Base-by-base conservation (phyloP, 2,113 vertebrate species). In the Oxyura jamaicensis region DNA sequence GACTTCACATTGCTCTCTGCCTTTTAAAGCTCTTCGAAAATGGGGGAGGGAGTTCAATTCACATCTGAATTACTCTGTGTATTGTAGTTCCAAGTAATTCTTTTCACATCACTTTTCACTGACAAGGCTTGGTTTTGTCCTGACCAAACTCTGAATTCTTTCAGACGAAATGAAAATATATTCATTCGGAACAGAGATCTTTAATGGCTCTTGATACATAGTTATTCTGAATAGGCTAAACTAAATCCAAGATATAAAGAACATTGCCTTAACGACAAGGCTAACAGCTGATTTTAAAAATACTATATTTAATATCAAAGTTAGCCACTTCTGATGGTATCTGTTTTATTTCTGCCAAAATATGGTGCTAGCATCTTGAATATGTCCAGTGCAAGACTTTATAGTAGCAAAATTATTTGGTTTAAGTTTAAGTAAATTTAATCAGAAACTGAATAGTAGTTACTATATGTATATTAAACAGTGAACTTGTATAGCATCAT, bases 331-430 rank as follows among this genome's bases (percentile, higher is more conserved):
- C 62, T 73, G 87, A 94, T 83, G 67, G 75, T 68, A 82, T 88
- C 29, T 56, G 66, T 81, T 91, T 91, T 94, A 92, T 88, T 93
- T 88, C 88, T 97, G 95, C 63, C 82, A 94, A 96, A 94, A 95
- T 52, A 88, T 2, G 83, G 46, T 95, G 80, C 95, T 94, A 97
- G 73, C 95, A 97, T 97, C 95, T 97, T 96, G 93, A 97, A 84
- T 96, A 96, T 94, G 97, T 97, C 97, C 98, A 98, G 97, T 98
- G 98, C 97, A 98, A 98, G 98, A 98, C 97, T 98, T 97, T 78
- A 96, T 95, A 98, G 96, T 98, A 98, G 97, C 95, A 98, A 98
- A 98, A 98, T 97, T 97, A 98, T 97, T 97, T 97, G 97, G 96
- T 97, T 97, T 98, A 97, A 97, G 94, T 97, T 96, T 97, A 97